phyloP scores from a whole-genome alignment of 2,888 invertebrate genomes.

The Chaetoderma sp. region DNA sequence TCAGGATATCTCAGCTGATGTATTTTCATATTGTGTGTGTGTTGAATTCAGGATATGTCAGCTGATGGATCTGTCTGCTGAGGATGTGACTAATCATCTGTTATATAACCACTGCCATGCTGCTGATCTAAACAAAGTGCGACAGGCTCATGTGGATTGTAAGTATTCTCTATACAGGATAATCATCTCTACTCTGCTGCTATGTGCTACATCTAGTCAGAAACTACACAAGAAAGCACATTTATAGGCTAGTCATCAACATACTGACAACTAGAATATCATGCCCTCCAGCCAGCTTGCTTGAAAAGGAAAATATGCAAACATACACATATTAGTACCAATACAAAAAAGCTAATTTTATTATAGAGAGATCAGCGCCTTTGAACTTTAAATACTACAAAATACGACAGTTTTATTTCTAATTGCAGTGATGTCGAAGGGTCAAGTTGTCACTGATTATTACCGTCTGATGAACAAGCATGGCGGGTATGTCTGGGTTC shows the following conservation, averaged over 20 bases:
- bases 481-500: slow-evolving; percentile 96
- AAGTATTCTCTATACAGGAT: slow-evolving; percentile 73
- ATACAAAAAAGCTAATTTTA: too few species aligned
- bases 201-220: neutral
- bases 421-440: slow-evolving; percentile 92
- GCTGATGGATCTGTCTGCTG: slow-evolving; percentile 90
- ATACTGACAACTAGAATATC: too few species aligned
- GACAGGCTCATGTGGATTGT: slow-evolving; percentile 96
- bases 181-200: neutral
- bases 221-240: neutral
- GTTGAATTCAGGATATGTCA: slow-evolving; percentile 94
- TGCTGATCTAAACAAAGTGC: slow-evolving; percentile 92
- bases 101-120: slow-evolving; percentile 95
- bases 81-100: slow-evolving; percentile 93
- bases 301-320: too few species aligned
- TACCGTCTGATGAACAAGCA: slow-evolving; percentile 95
- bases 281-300: too few species aligned
- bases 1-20: too few species aligned
- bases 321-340: too few species aligned
- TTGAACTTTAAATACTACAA: too few species aligned
- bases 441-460: slow-evolving; percentile 95
- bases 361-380: too few species aligned
- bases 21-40: too few species aligned
- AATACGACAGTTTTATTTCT: too few species aligned
- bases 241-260: neutral